Conservation (phyloP, 2,797 vertebrate genomes). For the Oreochromis mossambicus region DNA sequence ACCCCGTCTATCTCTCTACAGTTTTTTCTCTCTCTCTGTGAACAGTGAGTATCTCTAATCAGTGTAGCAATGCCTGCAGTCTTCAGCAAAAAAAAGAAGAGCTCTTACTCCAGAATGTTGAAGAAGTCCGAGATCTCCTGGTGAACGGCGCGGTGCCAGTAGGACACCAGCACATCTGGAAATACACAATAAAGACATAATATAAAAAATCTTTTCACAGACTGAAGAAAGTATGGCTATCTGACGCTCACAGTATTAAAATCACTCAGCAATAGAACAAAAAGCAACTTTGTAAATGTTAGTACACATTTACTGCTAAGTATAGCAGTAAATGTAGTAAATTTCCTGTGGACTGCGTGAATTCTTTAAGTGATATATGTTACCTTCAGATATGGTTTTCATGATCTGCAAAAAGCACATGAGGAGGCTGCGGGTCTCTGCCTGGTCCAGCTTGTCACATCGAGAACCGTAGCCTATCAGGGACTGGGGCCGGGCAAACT, state of each 20-base stretch:
- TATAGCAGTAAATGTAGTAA: not conserved
- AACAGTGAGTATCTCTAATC: not conserved
- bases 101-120: constrained; percentile 96
- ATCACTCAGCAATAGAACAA: not conserved
- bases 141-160: constrained; percentile 93
- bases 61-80: not conserved
- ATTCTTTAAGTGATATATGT: not conserved
- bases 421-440: constrained; percentile 93
- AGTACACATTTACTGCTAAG: not conserved
- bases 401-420: constrained; percentile 99
- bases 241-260: not conserved
- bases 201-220: not conserved
- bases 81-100: not conserved
- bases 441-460: constrained; percentile 97
- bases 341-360: not conserved
- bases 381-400: constrained; percentile 98
- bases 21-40: not conserved
- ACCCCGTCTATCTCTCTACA: not conserved
- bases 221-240: not conserved
- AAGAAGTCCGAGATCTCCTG: constrained; percentile 98
- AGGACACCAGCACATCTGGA: constrained; percentile 92
- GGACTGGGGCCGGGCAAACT: constrained; percentile 94
- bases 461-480: constrained; percentile 93
- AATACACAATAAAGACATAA: constrained; percentile 5
- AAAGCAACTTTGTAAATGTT: not conserved